A percentile compares a stretch with the other conserved stretches of the same genome.
These are phyloP conservation scores for Myripristis murdjan DNA, from an alignment of 2,797 vertebrate species.

Conservation along the genomic window DNA sequence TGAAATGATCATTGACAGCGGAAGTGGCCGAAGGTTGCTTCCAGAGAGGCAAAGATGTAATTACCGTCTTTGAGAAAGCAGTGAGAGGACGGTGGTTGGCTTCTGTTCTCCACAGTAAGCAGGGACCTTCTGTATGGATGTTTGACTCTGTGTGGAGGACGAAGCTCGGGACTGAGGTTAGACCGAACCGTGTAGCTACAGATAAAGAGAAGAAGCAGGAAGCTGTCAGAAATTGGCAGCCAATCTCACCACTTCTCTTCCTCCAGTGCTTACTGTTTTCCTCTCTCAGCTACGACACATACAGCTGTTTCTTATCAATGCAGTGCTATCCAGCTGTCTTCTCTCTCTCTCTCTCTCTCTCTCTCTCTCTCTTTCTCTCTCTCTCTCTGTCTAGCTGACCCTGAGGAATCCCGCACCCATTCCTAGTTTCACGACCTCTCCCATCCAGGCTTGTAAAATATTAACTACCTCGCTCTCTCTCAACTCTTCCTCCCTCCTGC, in stretches of 20 bases:
- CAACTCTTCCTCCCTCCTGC: slow-evolving; percentile 58
- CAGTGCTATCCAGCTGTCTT: slow-evolving; percentile 66
- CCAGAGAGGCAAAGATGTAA: too few relatives aligned
- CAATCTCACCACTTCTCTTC: slow-evolving; percentile 14
- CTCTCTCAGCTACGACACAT: slow-evolving; percentile 31
- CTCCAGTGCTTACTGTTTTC: slow-evolving; percentile 35
- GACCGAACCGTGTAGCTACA: slow-evolving; percentile 32
- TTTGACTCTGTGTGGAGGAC: too few relatives aligned
- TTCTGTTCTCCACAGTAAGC: too few relatives aligned
- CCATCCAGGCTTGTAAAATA: slow-evolving; percentile 83
- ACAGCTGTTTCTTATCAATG: slow-evolving; percentile 80
- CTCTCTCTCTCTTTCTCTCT: slow-evolving; percentile 45
- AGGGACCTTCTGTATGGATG: too few relatives aligned
- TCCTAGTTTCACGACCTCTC: slow-evolving; percentile 78
- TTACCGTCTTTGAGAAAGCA: too few relatives aligned
- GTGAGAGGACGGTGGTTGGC: too few relatives aligned
- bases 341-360: slow-evolving; percentile 11
- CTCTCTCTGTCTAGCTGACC: slow-evolving; percentile 43
- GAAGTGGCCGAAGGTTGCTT: too few relatives aligned
- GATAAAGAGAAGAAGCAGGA: slow-evolving; percentile 40
- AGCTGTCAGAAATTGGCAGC: too few relatives aligned
- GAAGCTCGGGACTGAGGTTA: too few relatives aligned
- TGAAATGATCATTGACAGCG: too few relatives aligned
- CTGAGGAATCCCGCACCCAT: slow-evolving; percentile 71
- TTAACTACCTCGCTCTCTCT: slow-evolving; percentile 74